Evolutionary conservation across 2,797 vertebrate genomes (phyloP).

Genomic region (Micropoecilia bifurca): DNA sequence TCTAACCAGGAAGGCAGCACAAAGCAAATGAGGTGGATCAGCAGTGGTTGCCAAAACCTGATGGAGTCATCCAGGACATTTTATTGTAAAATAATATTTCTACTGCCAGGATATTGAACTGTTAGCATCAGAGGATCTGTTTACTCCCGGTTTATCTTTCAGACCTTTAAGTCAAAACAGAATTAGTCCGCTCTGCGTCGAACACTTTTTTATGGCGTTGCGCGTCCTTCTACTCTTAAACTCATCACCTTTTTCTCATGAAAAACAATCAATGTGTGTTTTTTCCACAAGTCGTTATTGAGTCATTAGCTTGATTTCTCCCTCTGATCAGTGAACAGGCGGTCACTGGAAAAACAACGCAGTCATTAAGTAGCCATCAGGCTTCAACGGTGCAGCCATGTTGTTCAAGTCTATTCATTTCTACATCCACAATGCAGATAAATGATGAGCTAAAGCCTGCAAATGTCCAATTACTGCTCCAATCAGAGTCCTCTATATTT

Average conservation of each 20-base stretch:
- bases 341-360: background rate
- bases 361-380: slow-evolving; percentile 1
- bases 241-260: background rate
- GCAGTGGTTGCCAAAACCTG: background rate
- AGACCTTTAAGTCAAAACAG: background rate
- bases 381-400: background rate
- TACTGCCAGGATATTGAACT: background rate
- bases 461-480: background rate
- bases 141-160: background rate
- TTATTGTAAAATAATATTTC: background rate
- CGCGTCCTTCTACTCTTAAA: background rate
- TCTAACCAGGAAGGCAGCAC: background rate
- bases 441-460: background rate
- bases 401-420: background rate
- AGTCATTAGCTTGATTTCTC: slow-evolving; percentile 7
- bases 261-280: slow-evolving; percentile 1
- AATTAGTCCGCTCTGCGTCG: background rate
- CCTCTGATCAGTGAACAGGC: background rate
- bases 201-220: background rate
- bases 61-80: background rate
- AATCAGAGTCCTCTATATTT: background rate
- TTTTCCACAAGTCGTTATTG: slow-evolving; percentile 1
- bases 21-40: background rate
- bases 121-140: background rate
- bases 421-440: background rate